Evolutionary conservation across 2,888 invertebrate genomes (phyloP).

Genomic region (Rhingia campestris): DNA sequence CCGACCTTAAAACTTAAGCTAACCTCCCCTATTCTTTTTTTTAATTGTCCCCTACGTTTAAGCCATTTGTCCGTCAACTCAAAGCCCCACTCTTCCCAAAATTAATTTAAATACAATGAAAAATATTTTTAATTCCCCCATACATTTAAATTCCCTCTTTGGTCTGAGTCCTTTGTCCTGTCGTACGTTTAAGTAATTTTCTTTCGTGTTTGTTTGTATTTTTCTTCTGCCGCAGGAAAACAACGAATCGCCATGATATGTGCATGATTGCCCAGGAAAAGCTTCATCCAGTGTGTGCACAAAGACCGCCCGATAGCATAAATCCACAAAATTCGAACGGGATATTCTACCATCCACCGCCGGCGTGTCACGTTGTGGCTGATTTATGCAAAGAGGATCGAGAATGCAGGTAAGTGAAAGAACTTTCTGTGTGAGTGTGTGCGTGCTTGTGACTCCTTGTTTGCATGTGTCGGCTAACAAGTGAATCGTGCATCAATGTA

Average conservation of each 20-base stretch:
- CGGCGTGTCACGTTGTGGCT: conserved; percentile 93
- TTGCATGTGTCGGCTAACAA: conserved; percentile 34
- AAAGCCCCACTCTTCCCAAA: too few species aligned
- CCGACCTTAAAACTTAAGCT: too few species aligned
- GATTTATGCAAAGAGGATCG: conserved; percentile 91
- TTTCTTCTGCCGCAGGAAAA: conserved; percentile 86
- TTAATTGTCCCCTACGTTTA: too few species aligned
- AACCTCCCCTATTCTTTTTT: too few species aligned
- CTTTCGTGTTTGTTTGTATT: conserved; percentile 1
- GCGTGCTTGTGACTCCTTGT: conserved; percentile 21
- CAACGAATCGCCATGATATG: conserved; percentile 92
- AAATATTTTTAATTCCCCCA: background rate
- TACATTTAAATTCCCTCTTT: conserved; percentile 28
- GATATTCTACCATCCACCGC: conserved; percentile 86
- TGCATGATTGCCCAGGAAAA: conserved; percentile 95
- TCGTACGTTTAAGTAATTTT: background rate
- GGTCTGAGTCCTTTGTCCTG: conserved; percentile 9
- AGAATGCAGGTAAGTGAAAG: conserved; percentile 89
- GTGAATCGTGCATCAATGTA: conserved; percentile 35
- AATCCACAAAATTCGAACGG: conserved; percentile 83
- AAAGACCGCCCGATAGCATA: conserved; percentile 87
- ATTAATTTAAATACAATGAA: too few species aligned
- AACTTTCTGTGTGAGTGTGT: conserved; percentile 4
- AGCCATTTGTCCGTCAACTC: too few species aligned
- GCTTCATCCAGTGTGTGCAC: conserved; percentile 94